Conservation (phyloP, 2,797 vertebrate species). For the Crocodylus rhombifer region DNA sequence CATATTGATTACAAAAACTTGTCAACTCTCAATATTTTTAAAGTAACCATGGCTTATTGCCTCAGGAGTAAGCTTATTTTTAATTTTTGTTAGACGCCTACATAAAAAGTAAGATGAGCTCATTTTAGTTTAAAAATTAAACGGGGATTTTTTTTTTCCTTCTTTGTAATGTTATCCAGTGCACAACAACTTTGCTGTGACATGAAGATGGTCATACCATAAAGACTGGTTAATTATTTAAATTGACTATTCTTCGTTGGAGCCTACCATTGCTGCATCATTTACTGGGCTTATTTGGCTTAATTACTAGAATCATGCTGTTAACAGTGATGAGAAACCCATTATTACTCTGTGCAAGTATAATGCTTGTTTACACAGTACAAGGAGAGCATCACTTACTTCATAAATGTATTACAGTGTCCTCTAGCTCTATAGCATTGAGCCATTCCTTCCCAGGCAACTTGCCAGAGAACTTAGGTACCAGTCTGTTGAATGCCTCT, state of each 20-base stretch:
- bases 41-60: not conserved
- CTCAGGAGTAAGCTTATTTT: not conserved
- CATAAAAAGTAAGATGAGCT: not conserved
- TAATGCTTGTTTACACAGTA: slow-evolving; percentile 50
- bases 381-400: slow-evolving; percentile 4
- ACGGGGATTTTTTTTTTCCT: not conserved
- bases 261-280: slow-evolving; percentile 21
- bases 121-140: not conserved
- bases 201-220: slow-evolving; percentile 20
- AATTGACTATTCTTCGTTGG: slow-evolving; percentile 49
- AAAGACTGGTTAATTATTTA: slow-evolving; percentile 69
- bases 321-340: slow-evolving; percentile 52
- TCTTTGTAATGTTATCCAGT: not conserved
- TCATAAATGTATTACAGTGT: not conserved
- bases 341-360: slow-evolving; percentile 23
- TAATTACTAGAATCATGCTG: slow-evolving; percentile 63
- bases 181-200: slow-evolving; percentile 23
- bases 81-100: not conserved
- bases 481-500: not conserved
- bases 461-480: not conserved
- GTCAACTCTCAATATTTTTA: slow-evolving; percentile 2
- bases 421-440: slow-evolving; percentile 6
- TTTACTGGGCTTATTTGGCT: slow-evolving; percentile 50
- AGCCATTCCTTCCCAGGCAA: not conserved
- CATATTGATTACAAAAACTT: not conserved